Base-by-base conservation (phyloP, 2,888 invertebrate genomes). In the Atrina japonica region DNA sequence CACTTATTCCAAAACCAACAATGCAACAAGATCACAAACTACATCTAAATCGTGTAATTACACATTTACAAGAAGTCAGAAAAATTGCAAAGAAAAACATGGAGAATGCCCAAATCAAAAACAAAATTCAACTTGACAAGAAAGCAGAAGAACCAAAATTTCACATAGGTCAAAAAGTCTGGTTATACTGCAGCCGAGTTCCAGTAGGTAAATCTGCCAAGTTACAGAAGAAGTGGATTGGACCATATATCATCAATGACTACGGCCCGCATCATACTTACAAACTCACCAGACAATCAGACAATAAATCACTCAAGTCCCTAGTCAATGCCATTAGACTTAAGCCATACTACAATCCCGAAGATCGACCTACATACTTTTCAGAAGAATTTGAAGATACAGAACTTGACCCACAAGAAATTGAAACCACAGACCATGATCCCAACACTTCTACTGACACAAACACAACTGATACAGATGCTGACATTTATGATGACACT, bases 311-410 rank as follows among this genome's bases (percentile, higher is more conserved):
- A 1, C 6, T 65, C 1, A 65, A 45, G 21, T n/a, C 55, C 7
- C 30, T 65, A 3, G 25, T 58, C 14, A 18, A 58, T 59, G 58
- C 59, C 16, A 50, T 25, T 14, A 23, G 58, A 25, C 52, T 66
- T 6, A 66, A 66, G 35, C 9, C 3, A 2, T 56, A 55, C 21
- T 1, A 65, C 45, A 29, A 50, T 21, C 55, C 45, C 27, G 7
- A 1, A 6, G 14, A 43, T n/a, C 25, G 65, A 5, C 61, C 61
- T 18, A 23, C n/a, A 29, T 50, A 63, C 35, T 16, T 50, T 1
- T 14, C 49, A 14, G 27, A 27, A 3, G 35, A 30, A 11, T 29
- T 21, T 35, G 1, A 18, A 40, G 50, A 63, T 59, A 21, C 1
- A 2, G 5, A 25, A 9, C n/a, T 58, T 1, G 29, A 40, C 21